Conservation (phyloP, 1,140 invertebrate species). For the Drosophila azteca region DNA sequence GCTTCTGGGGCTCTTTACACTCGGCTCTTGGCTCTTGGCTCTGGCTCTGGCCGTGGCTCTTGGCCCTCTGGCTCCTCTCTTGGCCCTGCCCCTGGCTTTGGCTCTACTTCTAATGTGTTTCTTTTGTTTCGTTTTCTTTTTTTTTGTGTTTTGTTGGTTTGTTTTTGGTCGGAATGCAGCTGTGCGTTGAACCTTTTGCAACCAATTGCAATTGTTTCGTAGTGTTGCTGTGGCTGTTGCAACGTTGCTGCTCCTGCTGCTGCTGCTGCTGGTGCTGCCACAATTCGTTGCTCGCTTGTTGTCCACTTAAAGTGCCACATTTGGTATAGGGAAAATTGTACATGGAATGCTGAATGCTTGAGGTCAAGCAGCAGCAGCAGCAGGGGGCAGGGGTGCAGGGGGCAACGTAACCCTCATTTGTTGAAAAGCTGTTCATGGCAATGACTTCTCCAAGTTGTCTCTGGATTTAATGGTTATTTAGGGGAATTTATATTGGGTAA, state of each 20-base stretch:
- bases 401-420: conserved; percentile 43
- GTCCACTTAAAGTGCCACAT: conserved; percentile 71
- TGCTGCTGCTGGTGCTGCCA: conserved; percentile 47
- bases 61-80: neutral
- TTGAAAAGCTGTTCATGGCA: conserved; percentile 41
- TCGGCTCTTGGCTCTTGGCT: neutral
- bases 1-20: conserved; percentile 45
- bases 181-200: conserved; percentile 71
- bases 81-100: conserved; percentile 2
- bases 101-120: conserved; percentile 67
- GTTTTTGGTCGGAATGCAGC: conserved; percentile 57
- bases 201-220: conserved; percentile 58
- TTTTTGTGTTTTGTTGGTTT: conserved; percentile 11
- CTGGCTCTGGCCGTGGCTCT: too few relatives aligned
- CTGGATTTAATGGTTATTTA: conserved; percentile 51
- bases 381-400: neutral
- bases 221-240: conserved; percentile 42
- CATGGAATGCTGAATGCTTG: conserved; percentile 36
- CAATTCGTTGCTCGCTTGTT: conserved; percentile 60
- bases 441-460: conserved; percentile 43
- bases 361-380: conserved; percentile 38
- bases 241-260: conserved; percentile 18
- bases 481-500: conserved; percentile 40
- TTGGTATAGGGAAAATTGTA: conserved; percentile 64
- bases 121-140: conserved; percentile 67